phyloP scores from a whole-genome alignment of 2,888 invertebrate genomes.

The Hydroisotoma schaefferi region DNA sequence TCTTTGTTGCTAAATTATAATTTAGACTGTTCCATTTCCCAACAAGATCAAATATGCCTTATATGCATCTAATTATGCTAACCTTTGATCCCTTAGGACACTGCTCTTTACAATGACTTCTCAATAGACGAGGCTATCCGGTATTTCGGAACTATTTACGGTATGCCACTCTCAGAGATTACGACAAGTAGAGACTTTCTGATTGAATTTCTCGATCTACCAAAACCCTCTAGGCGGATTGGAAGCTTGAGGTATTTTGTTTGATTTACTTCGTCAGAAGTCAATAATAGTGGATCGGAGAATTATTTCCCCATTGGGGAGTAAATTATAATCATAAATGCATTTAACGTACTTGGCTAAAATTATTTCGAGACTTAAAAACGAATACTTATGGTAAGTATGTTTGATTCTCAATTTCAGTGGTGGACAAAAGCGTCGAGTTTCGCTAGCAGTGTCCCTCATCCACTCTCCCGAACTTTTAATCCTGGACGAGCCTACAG shows the following conservation, averaged over 20 bases:
- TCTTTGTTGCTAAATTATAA: not conserved
- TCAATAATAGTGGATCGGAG: too few relatives aligned
- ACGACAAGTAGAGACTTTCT: constrained; percentile 31
- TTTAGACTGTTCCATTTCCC: not conserved
- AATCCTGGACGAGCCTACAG: constrained; percentile 81
- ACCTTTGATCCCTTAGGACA: constrained; percentile 63
- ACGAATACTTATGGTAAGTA: not conserved
- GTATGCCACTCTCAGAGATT: constrained; percentile 27
- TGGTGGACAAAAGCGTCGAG: constrained; percentile 54
- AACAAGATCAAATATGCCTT: not conserved
- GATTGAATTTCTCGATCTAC: constrained; percentile 32
- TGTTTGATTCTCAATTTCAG: constrained; percentile 44
- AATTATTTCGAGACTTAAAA: not conserved
- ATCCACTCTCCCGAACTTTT: constrained; percentile 56
- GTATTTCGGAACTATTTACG: constrained; percentile 39
- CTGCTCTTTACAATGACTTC: constrained; percentile 85
- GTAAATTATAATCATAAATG: too few relatives aligned
- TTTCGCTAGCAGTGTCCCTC: constrained; percentile 53
- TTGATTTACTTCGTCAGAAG: too few relatives aligned
- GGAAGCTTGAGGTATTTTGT: constrained; percentile 58
- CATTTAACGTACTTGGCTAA: too few relatives aligned
- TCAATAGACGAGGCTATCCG: constrained; percentile 69
- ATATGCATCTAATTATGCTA: not conserved
- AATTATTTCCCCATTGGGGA: too few relatives aligned
- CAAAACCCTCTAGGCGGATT: constrained; percentile 27